Base-by-base conservation (phyloP, 2,888 invertebrate genomes). In the Fissipunctia ypsillon region DNA sequence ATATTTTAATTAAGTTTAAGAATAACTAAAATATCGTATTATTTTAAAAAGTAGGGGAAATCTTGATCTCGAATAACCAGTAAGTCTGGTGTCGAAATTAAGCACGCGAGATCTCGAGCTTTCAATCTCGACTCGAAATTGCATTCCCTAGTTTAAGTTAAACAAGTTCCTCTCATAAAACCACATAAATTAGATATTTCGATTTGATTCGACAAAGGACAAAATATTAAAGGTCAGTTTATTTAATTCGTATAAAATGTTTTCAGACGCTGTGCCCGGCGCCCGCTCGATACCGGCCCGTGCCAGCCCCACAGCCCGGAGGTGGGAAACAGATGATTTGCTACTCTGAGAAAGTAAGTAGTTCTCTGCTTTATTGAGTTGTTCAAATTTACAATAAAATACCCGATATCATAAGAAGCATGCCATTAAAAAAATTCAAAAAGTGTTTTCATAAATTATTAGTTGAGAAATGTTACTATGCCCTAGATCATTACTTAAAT, bases 251-350 rank as follows among this genome's bases (percentile, higher is more conserved):
- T 43, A 22, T 52, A 12, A n/a, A 59, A 54, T 61, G 2, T 48
- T 69, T 76, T 3, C 91, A 96, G 95, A 93, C 93, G 0, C 81
- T 95, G 38, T 95, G 94, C 72, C 94, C 96, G 0, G 96, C 94
- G 0, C 94, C 96, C 0, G 94, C 94, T 1, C 89, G 96, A 7
- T 96, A 95, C 80, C 88, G 95, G 25, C 89, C 96, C 0, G 96
- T 96, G 9, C 95, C 94, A 0, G 93, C 94, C 0, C 91, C 93
- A 3, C 96, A 95, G 63, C 95, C 95, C 1, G 95, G 96, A 0
- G 95, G 95, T 0, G 96, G 96, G 2, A 96, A 96, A 73, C 96
- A 96, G 80, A 96, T 96, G 96, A 96, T 96, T 68, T 96, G 95
- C 84, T 96, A 95, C 86, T 96, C 96, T 2, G 96, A 96, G 88